A percentile compares a stretch with the other conserved stretches of the same genome.
phyloP scores from a whole-genome alignment of 1,140 invertebrate species.

The Polypedilum vanderplanki region DNA sequence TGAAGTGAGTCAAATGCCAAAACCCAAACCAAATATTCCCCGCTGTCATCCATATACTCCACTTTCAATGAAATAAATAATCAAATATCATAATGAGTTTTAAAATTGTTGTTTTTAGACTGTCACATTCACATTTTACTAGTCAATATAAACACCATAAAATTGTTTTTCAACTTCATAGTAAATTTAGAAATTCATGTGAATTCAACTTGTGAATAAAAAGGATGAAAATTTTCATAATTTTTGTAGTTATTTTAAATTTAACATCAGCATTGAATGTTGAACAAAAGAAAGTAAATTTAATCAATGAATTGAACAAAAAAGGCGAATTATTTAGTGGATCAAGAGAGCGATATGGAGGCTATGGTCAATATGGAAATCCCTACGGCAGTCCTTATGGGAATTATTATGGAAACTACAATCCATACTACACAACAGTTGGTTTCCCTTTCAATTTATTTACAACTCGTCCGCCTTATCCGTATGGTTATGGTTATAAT shows the following conservation, averaged over 20 bases:
- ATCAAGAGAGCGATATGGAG: neutral
- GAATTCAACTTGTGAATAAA: neutral
- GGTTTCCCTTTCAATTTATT: slow-evolving; percentile 21
- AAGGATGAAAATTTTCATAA: neutral
- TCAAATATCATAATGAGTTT: neutral
- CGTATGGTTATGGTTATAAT: too few species aligned
- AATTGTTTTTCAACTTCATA: neutral
- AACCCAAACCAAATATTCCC: slow-evolving; percentile 2
- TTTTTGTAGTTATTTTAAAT: neutral
- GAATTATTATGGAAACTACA: neutral
- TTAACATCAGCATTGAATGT: neutral
- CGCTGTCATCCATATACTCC: neutral
- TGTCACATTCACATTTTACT: neutral
- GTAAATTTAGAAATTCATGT: neutral
- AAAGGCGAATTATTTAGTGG: neutral
- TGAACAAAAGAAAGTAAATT: neutral
- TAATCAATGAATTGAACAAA: neutral
- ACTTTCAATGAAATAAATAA: neutral
- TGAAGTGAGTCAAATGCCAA: neutral
- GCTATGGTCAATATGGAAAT: neutral
- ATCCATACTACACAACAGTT: neutral
- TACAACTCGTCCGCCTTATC: neutral
- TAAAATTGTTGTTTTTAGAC: neutral
- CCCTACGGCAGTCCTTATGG: neutral
- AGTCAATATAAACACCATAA: neutral